phyloP scores from a whole-genome alignment of 2,888 invertebrate species.

The Drosophila cracens region DNA sequence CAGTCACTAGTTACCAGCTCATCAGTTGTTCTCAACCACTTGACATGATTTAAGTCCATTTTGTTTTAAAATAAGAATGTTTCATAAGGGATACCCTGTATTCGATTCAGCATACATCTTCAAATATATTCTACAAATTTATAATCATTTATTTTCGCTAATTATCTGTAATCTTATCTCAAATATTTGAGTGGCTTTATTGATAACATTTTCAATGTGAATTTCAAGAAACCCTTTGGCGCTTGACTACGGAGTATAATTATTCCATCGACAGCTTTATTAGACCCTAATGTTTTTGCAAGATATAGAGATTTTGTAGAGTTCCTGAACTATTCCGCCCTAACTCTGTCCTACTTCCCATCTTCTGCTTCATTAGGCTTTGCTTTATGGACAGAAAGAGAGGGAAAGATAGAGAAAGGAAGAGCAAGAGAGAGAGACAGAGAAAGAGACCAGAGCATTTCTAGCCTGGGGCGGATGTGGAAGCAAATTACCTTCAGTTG shows the following conservation, averaged over 20 bases:
- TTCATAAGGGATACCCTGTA: not conserved
- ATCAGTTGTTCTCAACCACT: not conserved
- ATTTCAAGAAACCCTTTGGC: not conserved
- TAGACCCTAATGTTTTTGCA: conserved; percentile 32
- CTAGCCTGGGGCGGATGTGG: conserved; percentile 45
- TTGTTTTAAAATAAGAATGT: not conserved
- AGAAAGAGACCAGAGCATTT: not conserved
- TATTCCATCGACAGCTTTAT: conserved; percentile 30
- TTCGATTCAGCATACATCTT: not conserved
- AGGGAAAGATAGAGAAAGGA: not conserved
- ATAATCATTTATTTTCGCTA: no score
- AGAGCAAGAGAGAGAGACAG: not conserved
- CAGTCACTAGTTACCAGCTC: conserved; percentile 16
- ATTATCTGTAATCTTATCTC: no score
- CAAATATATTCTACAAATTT: no score
- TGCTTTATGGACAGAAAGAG: conserved; percentile 30
- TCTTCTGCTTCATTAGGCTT: conserved; percentile 61
- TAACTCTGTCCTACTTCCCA: not conserved
- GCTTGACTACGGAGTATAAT: conserved; percentile 11
- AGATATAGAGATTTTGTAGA: not conserved
- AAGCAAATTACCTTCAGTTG: conserved; percentile 72
- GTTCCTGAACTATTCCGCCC: not conserved
- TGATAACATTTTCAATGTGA: not conserved
- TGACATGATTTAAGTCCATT: conserved; percentile 12
- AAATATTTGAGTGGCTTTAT: no score